These are phyloP conservation scores for Ceratoteleas bidentatus DNA, from an alignment of 1,140 invertebrate genomes.

Conservation along the genomic window DNA sequence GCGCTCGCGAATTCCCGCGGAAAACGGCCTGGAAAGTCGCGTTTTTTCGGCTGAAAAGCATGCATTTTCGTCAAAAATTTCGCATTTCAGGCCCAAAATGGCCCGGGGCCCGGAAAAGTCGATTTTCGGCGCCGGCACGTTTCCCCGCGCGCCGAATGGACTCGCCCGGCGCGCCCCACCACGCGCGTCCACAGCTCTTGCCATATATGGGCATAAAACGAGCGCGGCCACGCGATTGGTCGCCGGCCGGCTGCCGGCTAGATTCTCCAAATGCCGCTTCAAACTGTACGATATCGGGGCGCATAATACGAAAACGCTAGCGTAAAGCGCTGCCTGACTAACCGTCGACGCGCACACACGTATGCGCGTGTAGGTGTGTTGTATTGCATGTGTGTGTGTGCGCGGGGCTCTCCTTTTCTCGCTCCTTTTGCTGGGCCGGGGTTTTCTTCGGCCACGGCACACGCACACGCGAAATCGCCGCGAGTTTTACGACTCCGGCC, in stretches of 20 bases:
- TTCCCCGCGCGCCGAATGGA: conserved; percentile 75
- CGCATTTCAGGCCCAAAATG: not conserved
- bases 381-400: no score
- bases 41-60: conserved; percentile 10
- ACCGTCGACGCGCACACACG: conserved; percentile 67
- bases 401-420: no score
- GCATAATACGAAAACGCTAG: conserved; percentile 72
- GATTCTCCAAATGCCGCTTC: conserved; percentile 81
- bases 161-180: conserved; percentile 76
- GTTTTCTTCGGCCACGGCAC: no score
- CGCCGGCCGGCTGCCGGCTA: conserved; percentile 78
- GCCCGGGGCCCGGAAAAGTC: no score
- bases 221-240: conserved; percentile 85
- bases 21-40: not conserved
- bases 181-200: conserved; percentile 82
- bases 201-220: conserved; percentile 91
- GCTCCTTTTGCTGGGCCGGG: no score
- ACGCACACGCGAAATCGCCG: no score
- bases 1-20: no score
- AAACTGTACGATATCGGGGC: conserved; percentile 78
- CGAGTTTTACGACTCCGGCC: no score
- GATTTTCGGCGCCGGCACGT: no score
- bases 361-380: no score
- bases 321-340: conserved; percentile 74
- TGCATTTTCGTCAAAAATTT: conserved; percentile 4